These are phyloP conservation scores for Thalassarche chlororhynchos DNA, from an alignment of 2,113 vertebrate genomes.

Conservation along the genomic window DNA sequence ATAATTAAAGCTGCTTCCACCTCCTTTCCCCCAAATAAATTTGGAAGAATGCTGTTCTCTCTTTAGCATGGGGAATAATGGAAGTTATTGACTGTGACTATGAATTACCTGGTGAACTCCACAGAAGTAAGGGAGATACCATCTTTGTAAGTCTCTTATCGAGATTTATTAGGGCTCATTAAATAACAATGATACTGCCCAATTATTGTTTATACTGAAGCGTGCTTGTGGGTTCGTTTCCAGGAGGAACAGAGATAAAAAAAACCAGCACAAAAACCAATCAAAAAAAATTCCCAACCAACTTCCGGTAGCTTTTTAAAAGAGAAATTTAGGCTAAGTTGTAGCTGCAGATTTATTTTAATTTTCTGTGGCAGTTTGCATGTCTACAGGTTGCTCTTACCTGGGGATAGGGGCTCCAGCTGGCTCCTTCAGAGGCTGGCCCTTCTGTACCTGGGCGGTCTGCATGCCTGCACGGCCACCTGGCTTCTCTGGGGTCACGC, in stretches of 20 bases:
- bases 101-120: not conserved
- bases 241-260: not conserved
- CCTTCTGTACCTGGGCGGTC: not conserved
- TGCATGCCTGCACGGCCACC: not conserved
- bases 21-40: not conserved
- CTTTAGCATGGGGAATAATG: not conserved
- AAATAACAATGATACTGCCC: not conserved
- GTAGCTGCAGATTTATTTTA: not conserved
- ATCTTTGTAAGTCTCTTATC: not conserved
- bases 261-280: rapidly evolving
- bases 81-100: not conserved
- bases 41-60: not conserved
- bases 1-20: not conserved
- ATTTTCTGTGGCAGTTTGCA: not conserved
- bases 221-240: not conserved
- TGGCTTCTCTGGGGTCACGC: not conserved
- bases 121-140: not conserved
- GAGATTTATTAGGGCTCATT: not conserved
- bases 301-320: not conserved
- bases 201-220: not conserved
- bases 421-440: not conserved
- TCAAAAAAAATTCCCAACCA: not conserved
- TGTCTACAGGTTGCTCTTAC: not conserved
- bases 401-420: not conserved
- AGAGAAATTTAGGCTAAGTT: not conserved